Conservation (phyloP, 2,797 vertebrate species). For the Sebastiscus tertius region DNA sequence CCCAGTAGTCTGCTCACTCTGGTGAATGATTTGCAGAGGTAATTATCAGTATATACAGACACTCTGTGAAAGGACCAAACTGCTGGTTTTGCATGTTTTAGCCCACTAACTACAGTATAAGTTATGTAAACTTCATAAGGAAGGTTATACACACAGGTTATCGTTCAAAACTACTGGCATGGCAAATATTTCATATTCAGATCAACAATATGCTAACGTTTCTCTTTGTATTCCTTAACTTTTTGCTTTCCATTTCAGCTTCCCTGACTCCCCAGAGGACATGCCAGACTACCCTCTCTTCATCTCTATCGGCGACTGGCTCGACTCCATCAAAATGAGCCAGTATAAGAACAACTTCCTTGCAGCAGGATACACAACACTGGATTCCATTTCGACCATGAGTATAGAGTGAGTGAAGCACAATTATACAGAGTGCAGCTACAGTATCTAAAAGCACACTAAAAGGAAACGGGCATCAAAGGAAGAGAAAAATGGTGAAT, state of each 20-base stretch:
- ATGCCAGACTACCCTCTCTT: conserved; percentile 88
- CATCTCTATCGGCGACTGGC: conserved; percentile 97
- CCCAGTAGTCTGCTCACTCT: conserved; percentile 93
- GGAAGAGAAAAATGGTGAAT: not conserved
- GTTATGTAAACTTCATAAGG: not conserved
- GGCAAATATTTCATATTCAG: not conserved
- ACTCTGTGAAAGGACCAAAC: not conserved
- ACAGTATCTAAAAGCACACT: not conserved
- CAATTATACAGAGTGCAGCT: conserved; percentile 19
- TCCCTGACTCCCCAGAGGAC: conserved; percentile 82
- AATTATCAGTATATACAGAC: not conserved
- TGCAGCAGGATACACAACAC: conserved; percentile 94
- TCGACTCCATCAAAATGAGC: conserved; percentile 99
- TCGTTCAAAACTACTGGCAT: not conserved
- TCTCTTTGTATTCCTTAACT: not conserved
- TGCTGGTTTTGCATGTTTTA: not conserved
- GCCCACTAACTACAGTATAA: not conserved
- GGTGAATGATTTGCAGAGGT: conserved; percentile 84
- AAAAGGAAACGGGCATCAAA: conserved; percentile 10
- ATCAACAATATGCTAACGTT: not conserved
- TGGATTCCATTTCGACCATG: conserved; percentile 91
- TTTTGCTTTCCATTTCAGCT: conserved; percentile 65
- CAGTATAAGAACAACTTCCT: conserved; percentile 99
- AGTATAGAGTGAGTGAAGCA: conserved; percentile 83
- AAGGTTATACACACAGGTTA: not conserved